Conservation (phyloP, 2,888 invertebrate species). For the Phanerotoma sp. region DNA sequence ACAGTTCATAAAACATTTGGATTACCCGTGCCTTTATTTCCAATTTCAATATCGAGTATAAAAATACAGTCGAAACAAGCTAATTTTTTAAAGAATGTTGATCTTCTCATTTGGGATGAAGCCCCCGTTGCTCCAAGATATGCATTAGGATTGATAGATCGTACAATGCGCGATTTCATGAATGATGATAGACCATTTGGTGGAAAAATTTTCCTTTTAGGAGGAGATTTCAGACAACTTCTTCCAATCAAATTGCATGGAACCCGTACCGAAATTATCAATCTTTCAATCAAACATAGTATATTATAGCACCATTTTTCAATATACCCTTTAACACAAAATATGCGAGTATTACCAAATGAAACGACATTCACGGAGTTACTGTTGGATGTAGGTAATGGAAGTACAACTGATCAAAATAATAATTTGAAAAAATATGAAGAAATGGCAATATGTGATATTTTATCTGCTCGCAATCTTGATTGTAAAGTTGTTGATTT, state of each 20-base stretch:
- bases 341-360: constrained; percentile 25
- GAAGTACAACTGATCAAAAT: constrained; percentile 29
- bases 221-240: constrained; percentile 27
- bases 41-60: constrained; percentile 26
- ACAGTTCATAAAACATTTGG: too few species aligned
- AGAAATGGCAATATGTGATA: constrained; percentile 20
- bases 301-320: too few species aligned
- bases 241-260: constrained; percentile 4
- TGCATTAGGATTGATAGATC: background rate
- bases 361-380: constrained; percentile 30
- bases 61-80: constrained; percentile 10
- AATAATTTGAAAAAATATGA: constrained; percentile 21
- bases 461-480: constrained; percentile 32
- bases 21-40: too few species aligned
- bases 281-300: constrained; percentile 36
- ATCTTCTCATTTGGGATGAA: too few species aligned
- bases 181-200: background rate
- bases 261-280: constrained; percentile 24
- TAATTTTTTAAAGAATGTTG: background rate
- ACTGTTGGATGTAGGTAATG: constrained; percentile 29
- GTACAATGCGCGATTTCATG: too few species aligned
- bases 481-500: constrained; percentile 27
- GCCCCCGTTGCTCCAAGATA: background rate
- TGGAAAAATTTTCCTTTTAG: background rate
- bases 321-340: too few species aligned